Evolutionary conservation across 2,888 invertebrate genomes (phyloP).

Genomic region (Cryptosula pallasiana): DNA sequence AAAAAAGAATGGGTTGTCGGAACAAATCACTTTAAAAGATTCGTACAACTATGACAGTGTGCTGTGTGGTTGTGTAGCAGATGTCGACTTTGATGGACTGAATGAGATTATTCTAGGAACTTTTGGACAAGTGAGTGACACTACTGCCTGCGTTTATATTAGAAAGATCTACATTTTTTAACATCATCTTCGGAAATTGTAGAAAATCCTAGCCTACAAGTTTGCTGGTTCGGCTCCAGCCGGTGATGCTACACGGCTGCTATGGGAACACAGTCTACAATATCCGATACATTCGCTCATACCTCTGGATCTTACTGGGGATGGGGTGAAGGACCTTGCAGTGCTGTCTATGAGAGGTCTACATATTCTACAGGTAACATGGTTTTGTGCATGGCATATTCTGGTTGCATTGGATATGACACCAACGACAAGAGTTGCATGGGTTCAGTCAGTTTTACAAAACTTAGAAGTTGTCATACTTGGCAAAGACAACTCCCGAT

Average conservation of each 20-base stretch:
- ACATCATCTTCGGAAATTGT: background rate
- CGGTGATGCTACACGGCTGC: slow-evolving; percentile 30
- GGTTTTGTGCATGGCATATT: too few species aligned
- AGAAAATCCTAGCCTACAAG: slow-evolving; percentile 23
- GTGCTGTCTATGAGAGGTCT: slow-evolving; percentile 65
- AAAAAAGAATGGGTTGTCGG: slow-evolving; percentile 40
- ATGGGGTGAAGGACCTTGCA: slow-evolving; percentile 64
- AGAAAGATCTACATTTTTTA: background rate
- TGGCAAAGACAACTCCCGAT: too few species aligned
- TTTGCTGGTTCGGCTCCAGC: slow-evolving; percentile 53
- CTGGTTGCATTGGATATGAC: too few species aligned
- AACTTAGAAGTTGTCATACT: too few species aligned
- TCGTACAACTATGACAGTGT: slow-evolving; percentile 61
- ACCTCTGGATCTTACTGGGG: slow-evolving; percentile 63
- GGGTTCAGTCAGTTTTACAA: too few species aligned
- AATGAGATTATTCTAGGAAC: slow-evolving; percentile 67
- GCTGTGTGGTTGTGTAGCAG: slow-evolving; percentile 62
- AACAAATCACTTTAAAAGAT: slow-evolving; percentile 45
- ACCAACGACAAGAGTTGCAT: too few species aligned
- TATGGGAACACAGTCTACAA: slow-evolving; percentile 59
- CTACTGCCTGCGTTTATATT: background rate
- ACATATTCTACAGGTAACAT: slow-evolving; percentile 66
- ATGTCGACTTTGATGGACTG: slow-evolving; percentile 67
- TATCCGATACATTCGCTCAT: slow-evolving; percentile 62
- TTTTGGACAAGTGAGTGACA: slow-evolving; percentile 59